These are phyloP conservation scores for Balearica regulorum DNA, from an alignment of 2,797 vertebrate genomes.

Conservation along the genomic window DNA sequence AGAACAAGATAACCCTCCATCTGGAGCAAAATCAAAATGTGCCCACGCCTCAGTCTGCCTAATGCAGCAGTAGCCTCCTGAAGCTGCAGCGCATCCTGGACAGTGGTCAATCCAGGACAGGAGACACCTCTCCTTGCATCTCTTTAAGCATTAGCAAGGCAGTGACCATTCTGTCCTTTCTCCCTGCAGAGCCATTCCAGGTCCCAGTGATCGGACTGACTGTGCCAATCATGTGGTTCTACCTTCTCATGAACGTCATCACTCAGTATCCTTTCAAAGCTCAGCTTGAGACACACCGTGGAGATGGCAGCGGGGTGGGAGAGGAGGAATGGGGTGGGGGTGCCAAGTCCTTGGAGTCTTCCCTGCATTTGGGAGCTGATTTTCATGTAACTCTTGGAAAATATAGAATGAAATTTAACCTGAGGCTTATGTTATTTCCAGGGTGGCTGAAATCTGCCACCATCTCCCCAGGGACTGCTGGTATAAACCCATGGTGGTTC, in stretches of 20 bases:
- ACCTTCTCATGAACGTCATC: slow-evolving; percentile 90
- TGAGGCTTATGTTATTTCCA: not conserved
- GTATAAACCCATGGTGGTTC: not conserved
- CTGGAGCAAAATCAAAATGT: not conserved
- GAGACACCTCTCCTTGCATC: not conserved
- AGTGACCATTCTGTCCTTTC: not conserved
- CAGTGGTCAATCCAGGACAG: accelerated
- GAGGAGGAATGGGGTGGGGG: not conserved
- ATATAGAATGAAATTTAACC: not conserved
- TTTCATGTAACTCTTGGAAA: not conserved
- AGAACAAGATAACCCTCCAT: not conserved
- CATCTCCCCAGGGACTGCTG: not conserved
- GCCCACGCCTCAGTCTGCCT: not conserved
- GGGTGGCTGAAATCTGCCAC: not conserved
- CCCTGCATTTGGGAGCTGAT: not conserved
- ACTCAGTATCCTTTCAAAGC: slow-evolving; percentile 93
- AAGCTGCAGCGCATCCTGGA: not conserved
- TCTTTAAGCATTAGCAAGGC: no score
- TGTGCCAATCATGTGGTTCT: slow-evolving; percentile 93
- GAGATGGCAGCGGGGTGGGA: not conserved
- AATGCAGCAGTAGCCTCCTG: not conserved
- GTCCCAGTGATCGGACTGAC: slow-evolving; percentile 78
- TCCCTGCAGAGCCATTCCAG: slow-evolving; percentile 79
- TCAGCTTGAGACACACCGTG: accelerated
- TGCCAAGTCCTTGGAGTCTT: not conserved